phyloP scores from a whole-genome alignment of 2,888 invertebrate genomes.

The Sceliomorpha sp. region DNA sequence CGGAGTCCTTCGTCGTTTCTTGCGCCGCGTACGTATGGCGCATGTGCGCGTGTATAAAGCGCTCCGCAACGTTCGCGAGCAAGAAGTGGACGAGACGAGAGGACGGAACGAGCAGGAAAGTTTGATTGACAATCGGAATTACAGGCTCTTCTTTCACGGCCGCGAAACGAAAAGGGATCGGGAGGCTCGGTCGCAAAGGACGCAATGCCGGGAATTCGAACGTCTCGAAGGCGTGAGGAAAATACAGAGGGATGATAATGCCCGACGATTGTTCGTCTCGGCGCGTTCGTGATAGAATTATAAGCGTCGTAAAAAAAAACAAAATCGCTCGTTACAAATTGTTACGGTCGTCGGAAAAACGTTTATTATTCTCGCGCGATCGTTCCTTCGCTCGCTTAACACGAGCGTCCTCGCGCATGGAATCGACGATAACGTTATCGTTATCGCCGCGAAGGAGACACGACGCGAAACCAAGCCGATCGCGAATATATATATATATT shows the following conservation, averaged over 20 bases:
- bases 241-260: constrained; percentile 27
- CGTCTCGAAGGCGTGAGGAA: constrained; percentile 24
- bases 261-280: constrained; percentile 24
- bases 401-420: no score
- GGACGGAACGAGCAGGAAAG: constrained; percentile 18
- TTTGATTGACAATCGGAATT: constrained; percentile 45
- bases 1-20: constrained; percentile 5
- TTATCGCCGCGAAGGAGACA: no score
- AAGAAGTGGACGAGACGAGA: constrained; percentile 31
- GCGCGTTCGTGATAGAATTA: neutral
- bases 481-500: no score
- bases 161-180: constrained; percentile 9
- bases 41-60: constrained; percentile 11
- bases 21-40: constrained; percentile 13
- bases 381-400: no score
- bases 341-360: no score
- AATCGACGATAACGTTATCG: no score
- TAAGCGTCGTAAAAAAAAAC: no score
- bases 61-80: constrained; percentile 30
- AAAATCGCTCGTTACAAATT: no score
- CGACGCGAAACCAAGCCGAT: no score
- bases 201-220: constrained; percentile 37
- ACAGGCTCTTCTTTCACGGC: constrained; percentile 19
- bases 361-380: no score
- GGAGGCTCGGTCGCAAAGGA: constrained; percentile 1